Evolutionary conservation across 2,113 vertebrate species (phyloP), one percentile per base, ranked within the genome.

Genomic region (Todiramphus chloris): DNA sequence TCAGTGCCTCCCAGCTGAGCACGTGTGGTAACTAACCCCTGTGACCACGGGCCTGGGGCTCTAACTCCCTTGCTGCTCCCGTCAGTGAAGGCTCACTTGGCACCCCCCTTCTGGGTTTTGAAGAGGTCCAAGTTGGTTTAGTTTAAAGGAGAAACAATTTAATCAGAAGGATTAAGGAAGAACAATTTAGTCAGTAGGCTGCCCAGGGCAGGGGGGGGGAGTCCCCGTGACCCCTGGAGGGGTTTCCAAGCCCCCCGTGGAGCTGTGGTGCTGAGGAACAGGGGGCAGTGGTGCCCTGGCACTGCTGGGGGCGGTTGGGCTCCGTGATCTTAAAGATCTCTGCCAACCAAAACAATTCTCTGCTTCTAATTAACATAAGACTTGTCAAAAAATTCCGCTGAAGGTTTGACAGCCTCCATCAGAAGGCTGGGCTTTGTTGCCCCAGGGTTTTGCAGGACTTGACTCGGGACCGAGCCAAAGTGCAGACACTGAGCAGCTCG

Each of bases 401-500:
- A 8, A 73, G 79, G n/a, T 37, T 33, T n/a, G 8, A 31, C 37
- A 31, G 8, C 86, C 75, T 76, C 76, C 35, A 1, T 1, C 25
- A 31, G 43, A 37, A 72, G 13, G 50, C 19, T 31, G 9, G 66
- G 35, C 48, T 69, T 28, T 13, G 4, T 17, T 33, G 8, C 73
- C 76, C 46, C 4, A 23, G 35, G 73, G 3, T 25, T 43, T 51
- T 33, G 15, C 9, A 30, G 33, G 56, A 1, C 1, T 0, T 50
- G 24, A 0, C 8, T 30, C 66, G 16, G 9, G 66, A 9, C 67
- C 33, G 41, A 64, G 19, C 23, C 55, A 13, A 25, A 46, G 11
- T 6, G 74, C 67, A 53, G 86, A 2, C 17, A 7, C 9, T 1
- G 53, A 20, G 51, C 53, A 19, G 35, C 3, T 43, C 18, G 0